Conservation (phyloP, 1,140 invertebrate species). For the Lordiphosa collinella region DNA sequence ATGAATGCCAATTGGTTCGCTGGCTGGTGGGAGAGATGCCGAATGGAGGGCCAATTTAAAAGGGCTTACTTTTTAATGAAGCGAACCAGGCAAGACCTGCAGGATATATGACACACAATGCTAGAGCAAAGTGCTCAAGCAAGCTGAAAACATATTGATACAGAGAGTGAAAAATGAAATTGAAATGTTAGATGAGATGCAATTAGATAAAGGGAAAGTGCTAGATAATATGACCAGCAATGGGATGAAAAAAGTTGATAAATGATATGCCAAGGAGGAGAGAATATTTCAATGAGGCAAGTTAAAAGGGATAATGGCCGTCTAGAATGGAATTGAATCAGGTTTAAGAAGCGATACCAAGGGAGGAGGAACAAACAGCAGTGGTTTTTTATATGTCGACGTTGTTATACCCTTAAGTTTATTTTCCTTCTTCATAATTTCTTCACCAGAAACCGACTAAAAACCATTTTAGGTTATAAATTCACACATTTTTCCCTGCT, state of each 20-base stretch:
- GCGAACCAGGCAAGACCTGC: constrained; percentile 36
- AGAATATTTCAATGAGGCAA: background rate
- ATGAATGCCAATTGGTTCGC: constrained; percentile 65
- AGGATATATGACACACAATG: constrained; percentile 21
- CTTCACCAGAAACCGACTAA: too few species aligned
- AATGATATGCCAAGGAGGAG: constrained; percentile 1
- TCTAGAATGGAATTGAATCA: background rate
- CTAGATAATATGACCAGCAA: constrained; percentile 21
- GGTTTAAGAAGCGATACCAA: background rate
- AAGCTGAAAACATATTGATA: constrained; percentile 41
- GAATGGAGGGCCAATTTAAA: constrained; percentile 60
- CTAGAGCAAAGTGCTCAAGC: constrained; percentile 4
- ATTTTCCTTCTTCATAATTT: too few species aligned
- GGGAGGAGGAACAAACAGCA: too few species aligned
- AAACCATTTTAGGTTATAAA: too few species aligned
- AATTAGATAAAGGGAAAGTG: constrained; percentile 51
- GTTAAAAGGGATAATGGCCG: background rate
- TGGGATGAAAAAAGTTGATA: constrained; percentile 1
- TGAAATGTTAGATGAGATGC: constrained; percentile 51
- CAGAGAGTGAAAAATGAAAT: constrained; percentile 40
- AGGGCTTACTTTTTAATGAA: constrained; percentile 75
- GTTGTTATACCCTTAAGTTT: too few species aligned
- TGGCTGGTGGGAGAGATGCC: constrained; percentile 17
- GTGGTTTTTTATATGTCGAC: too few species aligned
- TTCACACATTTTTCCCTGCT: background rate